Evolutionary conservation across 2,113 vertebrate genomes (phyloP), one percentile per base, ranked within the genome.

Genomic region (Cyanoderma ruficeps): DNA sequence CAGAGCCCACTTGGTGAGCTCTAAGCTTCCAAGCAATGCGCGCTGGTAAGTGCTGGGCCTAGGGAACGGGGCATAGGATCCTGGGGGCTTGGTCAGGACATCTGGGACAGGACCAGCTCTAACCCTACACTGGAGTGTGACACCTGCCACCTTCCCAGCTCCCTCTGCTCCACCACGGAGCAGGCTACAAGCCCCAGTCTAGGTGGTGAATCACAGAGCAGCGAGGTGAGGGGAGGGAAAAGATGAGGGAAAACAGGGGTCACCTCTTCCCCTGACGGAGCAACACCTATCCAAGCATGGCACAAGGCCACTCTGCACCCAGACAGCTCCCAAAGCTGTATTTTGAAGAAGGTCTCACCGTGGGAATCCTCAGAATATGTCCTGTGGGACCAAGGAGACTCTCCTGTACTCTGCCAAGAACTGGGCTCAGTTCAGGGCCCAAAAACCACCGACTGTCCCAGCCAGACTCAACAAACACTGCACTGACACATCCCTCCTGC

Each of bases 21-120:
- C 39, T 63, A 52, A 50, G 74, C 27, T 64, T 44, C 37, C 7
- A 13, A 56, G 71, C 0, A 0, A 28, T 0, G 0, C 3, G 1
- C 1, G 15, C 35, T 11, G 0, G 24, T 46, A 8, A 50, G 61
- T 5, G 0, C 71, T 13, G 24, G 6, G 46, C 67, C 19, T 14
- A 4, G 56, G 35, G 71, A 56, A 15, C 1, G 37, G 76, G 78
- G 18, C 59, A 78, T 0, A 30, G 46, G 49, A 64, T 30, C 85
- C 90, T 41, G 2, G 4, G 61, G 76, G 31, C n/a, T 55, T 5
- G 5, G 41, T 9, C 30, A 13, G 81, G 49, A 68, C 33, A 42
- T 7, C 35, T 1, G 33, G 15, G 31, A 19, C 44, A 37, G 53
- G 33, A 68, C 23, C 65, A 70, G 90, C 55, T 49, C 93, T 89